A percentile compares a stretch with the other conserved stretches of the same genome.
These are phyloP conservation scores for Garra rufa DNA, from an alignment of 2,113 vertebrate species.

Conservation along the genomic window DNA sequence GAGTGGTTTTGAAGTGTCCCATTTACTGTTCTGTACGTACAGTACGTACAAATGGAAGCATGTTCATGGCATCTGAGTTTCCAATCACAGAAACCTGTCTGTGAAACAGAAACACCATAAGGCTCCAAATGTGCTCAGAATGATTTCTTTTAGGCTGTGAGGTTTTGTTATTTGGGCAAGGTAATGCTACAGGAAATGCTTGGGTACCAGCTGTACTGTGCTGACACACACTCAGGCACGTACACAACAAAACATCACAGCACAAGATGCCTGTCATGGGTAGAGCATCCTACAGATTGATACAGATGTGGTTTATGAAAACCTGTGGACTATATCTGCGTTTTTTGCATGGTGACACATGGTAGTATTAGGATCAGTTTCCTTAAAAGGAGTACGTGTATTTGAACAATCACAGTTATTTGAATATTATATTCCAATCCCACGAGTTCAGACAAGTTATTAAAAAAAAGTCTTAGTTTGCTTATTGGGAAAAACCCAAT, in stretches of 20 bases:
- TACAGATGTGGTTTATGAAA: background rate
- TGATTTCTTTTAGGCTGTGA: background rate
- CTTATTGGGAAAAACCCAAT: conserved; percentile 16
- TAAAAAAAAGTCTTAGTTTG: background rate
- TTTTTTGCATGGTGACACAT: background rate
- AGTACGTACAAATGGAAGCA: background rate
- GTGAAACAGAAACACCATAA: background rate
- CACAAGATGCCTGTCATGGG: background rate
- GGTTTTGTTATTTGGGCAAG: conserved; percentile 3
- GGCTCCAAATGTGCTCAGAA: background rate
- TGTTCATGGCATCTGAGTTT: background rate
- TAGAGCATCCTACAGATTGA: background rate
- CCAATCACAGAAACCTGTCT: background rate
- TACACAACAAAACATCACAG: conserved; percentile 12
- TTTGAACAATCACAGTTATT: background rate
- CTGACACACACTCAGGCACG: conserved; percentile 42
- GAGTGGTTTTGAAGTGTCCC: background rate
- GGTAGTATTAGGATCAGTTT: background rate
- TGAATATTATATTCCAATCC: background rate
- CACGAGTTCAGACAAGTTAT: conserved; percentile 6
- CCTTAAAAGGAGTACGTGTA: background rate
- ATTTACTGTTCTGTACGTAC: background rate
- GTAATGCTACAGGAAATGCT: conserved; percentile 55
- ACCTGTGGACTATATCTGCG: background rate
- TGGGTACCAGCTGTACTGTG: conserved; percentile 6